These are phyloP conservation scores for Chrysogorgia sp. DNA, from an alignment of 92 coral and sea anemone species.

Conservation along the genomic window DNA sequence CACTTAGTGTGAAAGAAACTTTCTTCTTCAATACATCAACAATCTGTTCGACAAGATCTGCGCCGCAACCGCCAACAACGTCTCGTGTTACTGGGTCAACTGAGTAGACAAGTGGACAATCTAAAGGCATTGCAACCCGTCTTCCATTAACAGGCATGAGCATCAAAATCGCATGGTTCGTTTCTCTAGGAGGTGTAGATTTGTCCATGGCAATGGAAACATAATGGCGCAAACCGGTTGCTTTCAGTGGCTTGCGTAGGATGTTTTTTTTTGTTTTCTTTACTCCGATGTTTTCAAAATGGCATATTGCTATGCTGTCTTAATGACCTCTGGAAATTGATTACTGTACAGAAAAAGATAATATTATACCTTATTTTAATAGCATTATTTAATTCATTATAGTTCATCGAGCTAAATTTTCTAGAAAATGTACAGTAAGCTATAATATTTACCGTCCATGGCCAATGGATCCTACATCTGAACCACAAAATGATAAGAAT, in stretches of 20 bases:
- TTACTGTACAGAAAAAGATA: background rate
- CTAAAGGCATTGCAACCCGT: constrained; percentile 3
- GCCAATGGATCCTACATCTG: no score
- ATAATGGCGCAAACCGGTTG: background rate
- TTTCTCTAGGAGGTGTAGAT: background rate
- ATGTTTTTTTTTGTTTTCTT: no score
- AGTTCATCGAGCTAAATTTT: no score
- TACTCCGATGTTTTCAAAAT: background rate
- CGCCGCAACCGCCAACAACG: background rate
- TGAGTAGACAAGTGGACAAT: constrained; percentile 10
- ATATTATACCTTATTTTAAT: no score
- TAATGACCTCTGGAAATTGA: background rate
- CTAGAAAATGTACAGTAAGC: no score
- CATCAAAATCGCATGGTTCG: background rate
- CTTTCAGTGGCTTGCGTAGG: no score
- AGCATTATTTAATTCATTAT: no score
- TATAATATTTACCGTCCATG: no score
- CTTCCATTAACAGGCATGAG: constrained; percentile 14
- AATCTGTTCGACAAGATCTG: background rate
- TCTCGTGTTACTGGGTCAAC: no score
- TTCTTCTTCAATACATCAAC: no score
- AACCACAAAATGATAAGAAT: no score
- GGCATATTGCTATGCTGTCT: background rate
- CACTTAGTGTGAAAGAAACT: no score
- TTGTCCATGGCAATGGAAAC: constrained; percentile 8